Percentiles rank a stretch among this genome's conserved stretches.
phyloP scores from a whole-genome alignment of 2,797 vertebrate genomes.

The Onychomys leucogaster region DNA sequence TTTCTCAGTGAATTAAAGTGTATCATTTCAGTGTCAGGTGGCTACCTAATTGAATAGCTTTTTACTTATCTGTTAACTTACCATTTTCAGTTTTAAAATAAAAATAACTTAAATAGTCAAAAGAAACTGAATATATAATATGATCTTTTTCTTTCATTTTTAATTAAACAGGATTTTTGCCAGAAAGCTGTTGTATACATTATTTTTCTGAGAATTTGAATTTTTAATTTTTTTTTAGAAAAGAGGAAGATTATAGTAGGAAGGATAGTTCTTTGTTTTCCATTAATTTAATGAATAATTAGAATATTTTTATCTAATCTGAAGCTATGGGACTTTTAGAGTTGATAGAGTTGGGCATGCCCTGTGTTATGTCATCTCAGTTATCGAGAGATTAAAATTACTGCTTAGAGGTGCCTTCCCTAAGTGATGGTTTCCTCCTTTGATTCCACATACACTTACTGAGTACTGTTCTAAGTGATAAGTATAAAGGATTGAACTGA shows the following conservation, averaged over 20 bases:
- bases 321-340: background rate
- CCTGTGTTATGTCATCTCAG: background rate
- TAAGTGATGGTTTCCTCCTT: slow-evolving; percentile 29
- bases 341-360: background rate
- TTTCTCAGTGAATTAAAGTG: slow-evolving; percentile 75
- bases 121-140: slow-evolving; percentile 16
- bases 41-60: slow-evolving; percentile 58
- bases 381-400: slow-evolving; percentile 44
- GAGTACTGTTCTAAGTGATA: slow-evolving; percentile 26
- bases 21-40: slow-evolving; percentile 67
- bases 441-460: slow-evolving; percentile 17
- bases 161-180: background rate
- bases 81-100: slow-evolving; percentile 65
- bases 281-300: slow-evolving; percentile 47
- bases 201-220: slow-evolving; percentile 58
- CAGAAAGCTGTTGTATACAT: slow-evolving; percentile 28
- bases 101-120: slow-evolving; percentile 41
- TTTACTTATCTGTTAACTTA: slow-evolving; percentile 69
- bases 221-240: background rate
- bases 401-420: background rate
- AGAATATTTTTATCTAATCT: slow-evolving; percentile 36
- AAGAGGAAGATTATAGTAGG: slow-evolving; percentile 38
- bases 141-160: slow-evolving; percentile 30
- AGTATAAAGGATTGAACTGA: slow-evolving; percentile 16
- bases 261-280: slow-evolving; percentile 51